Conservation (phyloP, 2,888 invertebrate species). For the Sisyra nigra region DNA sequence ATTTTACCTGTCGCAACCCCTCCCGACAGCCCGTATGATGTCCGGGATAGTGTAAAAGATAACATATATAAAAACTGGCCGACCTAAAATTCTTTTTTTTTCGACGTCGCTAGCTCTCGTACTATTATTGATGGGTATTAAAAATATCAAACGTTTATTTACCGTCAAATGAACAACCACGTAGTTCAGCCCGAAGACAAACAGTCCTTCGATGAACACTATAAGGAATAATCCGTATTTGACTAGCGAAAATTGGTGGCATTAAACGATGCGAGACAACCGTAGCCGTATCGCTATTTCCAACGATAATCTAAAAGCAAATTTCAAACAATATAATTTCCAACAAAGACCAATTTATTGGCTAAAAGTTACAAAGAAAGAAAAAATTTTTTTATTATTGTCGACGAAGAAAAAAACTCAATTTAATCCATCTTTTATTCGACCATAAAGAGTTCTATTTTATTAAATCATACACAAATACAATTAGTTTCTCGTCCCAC, state of each 20-base stretch:
- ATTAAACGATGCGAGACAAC: constrained; percentile 47
- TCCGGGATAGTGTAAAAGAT: too few relatives aligned
- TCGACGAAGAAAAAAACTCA: too few relatives aligned
- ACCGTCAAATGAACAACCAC: constrained; percentile 55
- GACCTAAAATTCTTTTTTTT: too few relatives aligned
- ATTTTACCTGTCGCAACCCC: too few relatives aligned
- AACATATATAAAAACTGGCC: too few relatives aligned
- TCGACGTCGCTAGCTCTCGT: too few relatives aligned
- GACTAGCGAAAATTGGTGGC: constrained; percentile 54
- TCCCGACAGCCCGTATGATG: too few relatives aligned
- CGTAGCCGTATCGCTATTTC: constrained; percentile 57
- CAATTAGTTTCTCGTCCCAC: too few relatives aligned
- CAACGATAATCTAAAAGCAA: constrained; percentile 47
- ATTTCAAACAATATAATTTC: constrained; percentile 4
- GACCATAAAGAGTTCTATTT: neutral
- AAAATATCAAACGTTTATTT: constrained; percentile 19
- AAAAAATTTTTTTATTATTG: too few relatives aligned
- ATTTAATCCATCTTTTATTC: too few relatives aligned
- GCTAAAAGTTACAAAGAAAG: too few relatives aligned
- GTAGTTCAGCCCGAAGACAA: constrained; percentile 57
- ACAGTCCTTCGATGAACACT: constrained; percentile 53
- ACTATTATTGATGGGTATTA: too few relatives aligned
- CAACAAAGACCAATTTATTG: neutral
- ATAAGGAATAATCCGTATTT: constrained; percentile 55
- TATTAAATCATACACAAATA: neutral